Evolutionary conservation across 1,140 invertebrate genomes (phyloP).

Genomic region (Bacillus rossius): DNA sequence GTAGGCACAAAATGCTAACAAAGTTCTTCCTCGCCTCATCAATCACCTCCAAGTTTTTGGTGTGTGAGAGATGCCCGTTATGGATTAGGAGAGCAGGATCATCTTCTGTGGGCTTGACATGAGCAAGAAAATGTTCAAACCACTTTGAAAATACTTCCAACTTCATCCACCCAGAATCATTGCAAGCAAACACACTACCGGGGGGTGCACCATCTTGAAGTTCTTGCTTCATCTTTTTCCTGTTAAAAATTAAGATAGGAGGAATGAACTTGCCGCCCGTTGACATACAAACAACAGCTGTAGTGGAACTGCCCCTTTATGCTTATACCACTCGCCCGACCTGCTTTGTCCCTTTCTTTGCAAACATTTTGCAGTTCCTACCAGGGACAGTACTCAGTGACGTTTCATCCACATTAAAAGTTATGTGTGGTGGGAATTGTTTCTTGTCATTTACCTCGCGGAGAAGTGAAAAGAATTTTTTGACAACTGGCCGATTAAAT

Average conservation of each 20-base stretch:
- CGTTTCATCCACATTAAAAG: constrained; percentile 40
- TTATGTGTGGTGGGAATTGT: constrained; percentile 16
- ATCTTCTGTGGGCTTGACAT: constrained; percentile 21
- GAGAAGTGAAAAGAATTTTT: constrained; percentile 21
- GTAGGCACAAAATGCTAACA: constrained; percentile 26
- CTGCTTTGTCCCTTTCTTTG: constrained; percentile 22
- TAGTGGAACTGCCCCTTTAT: constrained; percentile 26
- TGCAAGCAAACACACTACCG: constrained; percentile 18
- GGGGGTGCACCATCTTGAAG: constrained; percentile 24
- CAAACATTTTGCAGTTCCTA: constrained; percentile 19
- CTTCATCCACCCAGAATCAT: constrained; percentile 23
- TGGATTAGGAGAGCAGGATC: constrained; percentile 21
- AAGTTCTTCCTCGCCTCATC: constrained; percentile 24
- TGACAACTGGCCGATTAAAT: constrained; percentile 24
- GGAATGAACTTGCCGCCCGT: constrained; percentile 30
- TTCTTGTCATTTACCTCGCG: constrained; percentile 12
- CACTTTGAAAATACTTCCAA: constrained; percentile 11
- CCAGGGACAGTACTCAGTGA: constrained; percentile 29
- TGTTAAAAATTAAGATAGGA: constrained; percentile 16
- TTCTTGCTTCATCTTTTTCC: constrained; percentile 17
- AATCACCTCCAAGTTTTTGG: constrained; percentile 14
- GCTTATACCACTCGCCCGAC: constrained; percentile 24
- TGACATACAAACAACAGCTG: constrained; percentile 23
- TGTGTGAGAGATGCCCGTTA: constrained; percentile 9
- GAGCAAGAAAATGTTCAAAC: constrained; percentile 24